A percentile compares a stretch with the other conserved stretches of the same genome.
These are phyloP conservation scores for Myocastor coypus DNA, from an alignment of 2,113 vertebrate genomes.

Conservation along the genomic window DNA sequence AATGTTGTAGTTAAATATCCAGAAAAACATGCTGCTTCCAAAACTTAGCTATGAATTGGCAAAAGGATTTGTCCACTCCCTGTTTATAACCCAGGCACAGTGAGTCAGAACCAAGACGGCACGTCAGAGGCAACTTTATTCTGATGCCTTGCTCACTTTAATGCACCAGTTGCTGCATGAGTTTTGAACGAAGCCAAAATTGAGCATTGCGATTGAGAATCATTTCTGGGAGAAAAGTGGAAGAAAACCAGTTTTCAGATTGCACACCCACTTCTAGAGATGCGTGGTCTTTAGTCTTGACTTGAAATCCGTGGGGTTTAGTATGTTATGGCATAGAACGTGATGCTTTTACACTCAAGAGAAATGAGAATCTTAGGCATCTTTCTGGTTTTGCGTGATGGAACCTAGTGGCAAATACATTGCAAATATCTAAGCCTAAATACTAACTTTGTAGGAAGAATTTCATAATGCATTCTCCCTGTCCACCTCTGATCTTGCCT, in stretches of 20 bases:
- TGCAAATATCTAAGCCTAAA: constrained; percentile 52
- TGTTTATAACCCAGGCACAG: neutral
- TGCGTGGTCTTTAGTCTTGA: constrained; percentile 27
- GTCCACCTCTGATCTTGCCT: neutral
- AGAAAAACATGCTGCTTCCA: constrained; percentile 28
- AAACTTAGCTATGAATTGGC: constrained; percentile 50
- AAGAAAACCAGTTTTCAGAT: constrained; percentile 44
- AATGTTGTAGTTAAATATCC: constrained; percentile 36
- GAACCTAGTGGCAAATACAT: constrained; percentile 24
- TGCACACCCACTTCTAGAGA: neutral
- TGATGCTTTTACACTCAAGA: constrained; percentile 66
- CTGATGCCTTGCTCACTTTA: neutral
- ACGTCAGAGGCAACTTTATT: neutral
- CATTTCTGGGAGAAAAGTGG: neutral
- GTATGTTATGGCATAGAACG: constrained; percentile 63
- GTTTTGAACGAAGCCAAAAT: neutral
- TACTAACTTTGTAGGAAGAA: constrained; percentile 52
- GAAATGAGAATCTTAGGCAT: constrained; percentile 81
- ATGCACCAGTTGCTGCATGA: neutral
- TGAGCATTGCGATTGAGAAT: neutral
- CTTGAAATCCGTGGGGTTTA: constrained; percentile 68
- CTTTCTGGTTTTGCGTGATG: constrained; percentile 53
- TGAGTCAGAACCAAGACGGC: neutral
- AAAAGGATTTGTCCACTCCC: constrained; percentile 14
- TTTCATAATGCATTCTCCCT: neutral